Base-by-base conservation (phyloP, 1,140 invertebrate species). In the Zaprionus davidi region DNA sequence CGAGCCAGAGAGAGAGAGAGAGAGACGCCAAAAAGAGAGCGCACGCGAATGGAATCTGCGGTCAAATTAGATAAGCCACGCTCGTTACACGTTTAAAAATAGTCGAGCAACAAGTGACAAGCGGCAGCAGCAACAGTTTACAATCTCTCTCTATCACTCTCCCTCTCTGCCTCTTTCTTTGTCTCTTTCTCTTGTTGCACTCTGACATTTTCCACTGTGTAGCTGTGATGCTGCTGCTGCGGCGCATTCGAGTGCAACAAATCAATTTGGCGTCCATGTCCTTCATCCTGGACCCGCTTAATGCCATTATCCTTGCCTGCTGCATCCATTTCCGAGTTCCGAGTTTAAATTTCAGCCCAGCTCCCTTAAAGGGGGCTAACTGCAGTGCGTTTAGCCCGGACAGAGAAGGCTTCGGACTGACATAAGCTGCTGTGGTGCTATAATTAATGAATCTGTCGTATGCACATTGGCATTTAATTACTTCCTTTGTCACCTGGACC, bases 31-130 rank as follows among this genome's bases (percentile, higher is more conserved):
- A n/a, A n/a, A 34, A 26, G 31, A 13, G 57, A 2, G 49, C 9
- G 41, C 26, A 57, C 12, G 7, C 13, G 38, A 46, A 38, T 57
- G 24, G 6, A 15, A 70, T 36, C 65, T 46, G 71, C 49, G 60
- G 59, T 71, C 53, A 74, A 73, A 78, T 74, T 68, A 74, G 71
- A 78, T 78, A 74, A 63, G 71, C 53, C 26, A 26, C 34, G 58
- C 36, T 56, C 53, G 31, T 67, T 74, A 78, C 75, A 74, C 70
- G 12, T 34, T 22, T 63, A 67, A 77, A 77, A 57, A 73, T 68
- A 77, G 64, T 65, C 36, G 36, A 63, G 46, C 28, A 60, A 73
- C 24, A 71, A 65, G 59, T 38, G 38, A 31, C n/a, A 26, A 7
- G 2, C 20, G 20, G 2, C 15, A 12, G 44, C 44, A 49, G 6